Evolutionary conservation across 2,888 invertebrate genomes (phyloP).

Genomic region (Graphium colonna): DNA sequence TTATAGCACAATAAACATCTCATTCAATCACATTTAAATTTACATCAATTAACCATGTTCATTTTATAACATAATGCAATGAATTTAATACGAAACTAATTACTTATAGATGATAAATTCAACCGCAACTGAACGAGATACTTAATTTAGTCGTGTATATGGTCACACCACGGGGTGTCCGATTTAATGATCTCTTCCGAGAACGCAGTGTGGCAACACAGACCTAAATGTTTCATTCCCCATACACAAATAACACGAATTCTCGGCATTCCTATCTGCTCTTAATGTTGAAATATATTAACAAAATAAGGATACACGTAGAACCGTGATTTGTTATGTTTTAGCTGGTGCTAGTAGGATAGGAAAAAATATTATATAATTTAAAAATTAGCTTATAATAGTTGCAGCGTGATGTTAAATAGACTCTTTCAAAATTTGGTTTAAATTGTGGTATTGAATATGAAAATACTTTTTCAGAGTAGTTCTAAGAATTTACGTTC

Average conservation of each 20-base stretch:
- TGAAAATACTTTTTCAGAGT: too few relatives aligned
- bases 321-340: too few relatives aligned
- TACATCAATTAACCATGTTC: not conserved
- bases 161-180: constrained; percentile 1
- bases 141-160: not conserved
- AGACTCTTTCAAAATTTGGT: too few relatives aligned
- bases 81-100: constrained; percentile 10
- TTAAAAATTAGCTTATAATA: too few relatives aligned
- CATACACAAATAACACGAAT: not conserved
- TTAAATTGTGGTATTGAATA: too few relatives aligned
- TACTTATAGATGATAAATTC: constrained; percentile 1
- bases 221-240: not conserved
- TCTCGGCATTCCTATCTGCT: not conserved
- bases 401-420: too few relatives aligned
- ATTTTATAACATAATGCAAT: not conserved
- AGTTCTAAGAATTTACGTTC: too few relatives aligned
- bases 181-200: constrained; percentile 7
- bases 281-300: not conserved
- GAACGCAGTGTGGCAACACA: not conserved
- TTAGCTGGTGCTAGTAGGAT: too few relatives aligned
- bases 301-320: too few relatives aligned
- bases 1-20: not conserved
- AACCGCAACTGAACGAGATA: not conserved
- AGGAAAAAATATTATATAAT: too few relatives aligned
- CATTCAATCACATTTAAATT: not conserved